Evolutionary conservation across 2,113 vertebrate species (phyloP).

Genomic region (Datnioides undecimradiatus): DNA sequence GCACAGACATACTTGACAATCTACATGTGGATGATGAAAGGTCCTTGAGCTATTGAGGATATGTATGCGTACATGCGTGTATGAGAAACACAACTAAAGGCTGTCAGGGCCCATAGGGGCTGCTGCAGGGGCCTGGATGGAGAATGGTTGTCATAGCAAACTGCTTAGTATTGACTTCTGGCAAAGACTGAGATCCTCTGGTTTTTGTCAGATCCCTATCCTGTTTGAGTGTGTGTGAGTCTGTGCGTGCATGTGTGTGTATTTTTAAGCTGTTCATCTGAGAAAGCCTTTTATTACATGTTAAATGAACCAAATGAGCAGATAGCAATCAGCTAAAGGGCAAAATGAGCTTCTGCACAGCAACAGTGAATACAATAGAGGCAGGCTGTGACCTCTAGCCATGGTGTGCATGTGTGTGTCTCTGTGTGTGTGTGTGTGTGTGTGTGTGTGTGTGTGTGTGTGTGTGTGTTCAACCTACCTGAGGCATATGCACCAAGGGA

Average conservation of each 20-base stretch:
- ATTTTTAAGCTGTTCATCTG: conserved; percentile 35
- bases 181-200: conserved; percentile 47
- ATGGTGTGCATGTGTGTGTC: conserved; percentile 8
- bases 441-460: conserved; percentile 24
- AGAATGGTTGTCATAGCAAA: conserved; percentile 57
- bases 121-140: not conserved
- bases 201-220: conserved; percentile 48
- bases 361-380: conserved; percentile 45
- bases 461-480: conserved; percentile 29
- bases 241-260: conserved; percentile 1
- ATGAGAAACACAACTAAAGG: conserved; percentile 30
- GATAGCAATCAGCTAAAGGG: conserved; percentile 66
- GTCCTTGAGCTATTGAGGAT: not conserved
- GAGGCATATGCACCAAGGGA: conserved; percentile 17
- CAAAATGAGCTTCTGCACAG: conserved; percentile 43
- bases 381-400: conserved; percentile 47
- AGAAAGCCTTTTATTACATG: conserved; percentile 50
- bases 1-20: not conserved
- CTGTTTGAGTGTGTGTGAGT: conserved; percentile 18
- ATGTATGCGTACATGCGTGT: not conserved
- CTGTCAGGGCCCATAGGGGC: not conserved
- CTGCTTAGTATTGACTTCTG: conserved; percentile 69
- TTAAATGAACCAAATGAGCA: conserved; percentile 70
- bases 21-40: not conserved
- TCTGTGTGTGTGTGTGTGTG: conserved; percentile 26